These are phyloP conservation scores for Fabriciana adippe DNA, from an alignment of 2,888 invertebrate species.

Conservation along the genomic window DNA sequence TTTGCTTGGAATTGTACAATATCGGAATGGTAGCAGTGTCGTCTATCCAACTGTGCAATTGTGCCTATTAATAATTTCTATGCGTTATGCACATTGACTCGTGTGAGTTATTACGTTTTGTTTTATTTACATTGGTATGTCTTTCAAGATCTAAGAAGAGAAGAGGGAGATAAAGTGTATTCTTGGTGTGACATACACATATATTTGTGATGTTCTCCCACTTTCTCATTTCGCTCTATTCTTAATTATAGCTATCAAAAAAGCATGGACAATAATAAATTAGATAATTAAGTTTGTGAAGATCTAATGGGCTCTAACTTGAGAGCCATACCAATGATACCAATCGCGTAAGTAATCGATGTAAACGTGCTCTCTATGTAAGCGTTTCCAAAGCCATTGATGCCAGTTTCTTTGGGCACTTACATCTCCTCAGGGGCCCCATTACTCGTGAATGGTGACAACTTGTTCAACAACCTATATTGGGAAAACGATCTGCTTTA, in stretches of 20 bases:
- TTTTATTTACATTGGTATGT: conserved; percentile 39
- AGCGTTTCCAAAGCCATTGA: conserved; percentile 63
- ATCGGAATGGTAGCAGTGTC: conserved; percentile 45
- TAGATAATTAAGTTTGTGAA: not conserved
- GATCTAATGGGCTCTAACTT: conserved; percentile 1
- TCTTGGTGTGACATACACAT: not conserved
- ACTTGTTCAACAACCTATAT: conserved; percentile 76
- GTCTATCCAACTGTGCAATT: conserved; percentile 65
- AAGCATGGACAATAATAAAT: no score
- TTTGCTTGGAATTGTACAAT: conserved; percentile 24
- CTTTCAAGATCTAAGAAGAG: conserved; percentile 33
- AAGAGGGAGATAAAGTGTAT: not conserved
- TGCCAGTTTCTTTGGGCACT: conserved; percentile 54
- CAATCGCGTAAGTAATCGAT: conserved; percentile 49
- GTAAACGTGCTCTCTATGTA: conserved; percentile 63
- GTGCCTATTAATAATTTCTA: conserved; percentile 56
- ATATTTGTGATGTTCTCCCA: conserved; percentile 2
- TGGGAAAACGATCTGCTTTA: conserved; percentile 29
- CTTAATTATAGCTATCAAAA: no score
- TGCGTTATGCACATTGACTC: conserved; percentile 59
- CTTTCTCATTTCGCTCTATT: no score
- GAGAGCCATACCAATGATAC: conserved; percentile 42
- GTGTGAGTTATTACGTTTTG: conserved; percentile 52
- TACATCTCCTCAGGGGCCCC: conserved; percentile 75
- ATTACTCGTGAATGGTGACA: conserved; percentile 72